Evolutionary conservation across 2,113 vertebrate species (phyloP), one percentile per base, ranked within the genome.

Genomic region (Gallinago media): DNA sequence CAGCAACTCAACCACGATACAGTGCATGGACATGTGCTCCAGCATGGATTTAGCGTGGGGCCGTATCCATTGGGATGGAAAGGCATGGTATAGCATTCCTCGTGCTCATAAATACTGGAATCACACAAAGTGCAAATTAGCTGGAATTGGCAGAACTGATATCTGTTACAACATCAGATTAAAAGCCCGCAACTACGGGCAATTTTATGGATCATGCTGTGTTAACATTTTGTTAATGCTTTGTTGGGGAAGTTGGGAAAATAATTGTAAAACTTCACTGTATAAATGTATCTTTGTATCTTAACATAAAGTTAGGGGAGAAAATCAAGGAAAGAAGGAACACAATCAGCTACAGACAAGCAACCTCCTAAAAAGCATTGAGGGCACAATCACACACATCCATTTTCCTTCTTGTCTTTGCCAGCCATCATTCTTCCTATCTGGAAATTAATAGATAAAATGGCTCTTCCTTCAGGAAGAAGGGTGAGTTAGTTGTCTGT

Each of bases 141-240:
- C 74, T 49, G 50, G 78, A 91, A 93, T 47, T 93, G 85, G 82
- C 68, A 92, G 59, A 67, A 89, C 52, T 31, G 18, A 4, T 91
- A 87, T 90, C 75, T 89, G 67, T 94, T 79, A 66, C 68, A 81
- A 85, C 55, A 89, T 78, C 80, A 86, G 89, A 87, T 85, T 59
- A 93, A 95, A 93, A 92, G 36, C 61, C 78, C 65, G 65, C 56
- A 47, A 89, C 63, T 80, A 46, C 52, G 18, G 72, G 76, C 31
- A 92, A 72, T 75, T 96, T 94, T 89, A 83, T 44, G 56, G 81
- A 59, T 74, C 92, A 18, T 31, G 52, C 75, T 91, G 94, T 2
- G 6, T 76, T 96, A 76, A 63, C 47, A 55, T 88, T 97, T 97
- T 88, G 80, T 85, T 92, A 94, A 88, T 52, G 31, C 76, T 95